These are phyloP conservation scores for Polypedilum pembai DNA, from an alignment of 1,140 invertebrate species.

Conservation along the genomic window DNA sequence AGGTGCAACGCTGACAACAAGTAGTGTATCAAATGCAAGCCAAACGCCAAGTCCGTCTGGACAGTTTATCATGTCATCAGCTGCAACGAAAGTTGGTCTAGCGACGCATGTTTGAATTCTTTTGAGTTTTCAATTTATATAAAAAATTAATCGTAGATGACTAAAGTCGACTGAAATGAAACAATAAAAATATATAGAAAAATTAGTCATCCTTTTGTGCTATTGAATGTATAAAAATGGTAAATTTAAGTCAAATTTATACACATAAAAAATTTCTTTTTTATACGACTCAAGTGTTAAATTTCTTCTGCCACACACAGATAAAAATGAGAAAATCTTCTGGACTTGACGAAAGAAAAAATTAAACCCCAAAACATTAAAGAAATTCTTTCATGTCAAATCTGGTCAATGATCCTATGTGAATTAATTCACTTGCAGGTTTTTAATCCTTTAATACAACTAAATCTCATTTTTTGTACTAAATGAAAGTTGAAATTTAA, in stretches of 20 bases:
- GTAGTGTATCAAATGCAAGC: slow-evolving; percentile 24
- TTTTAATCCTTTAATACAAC: too few species aligned
- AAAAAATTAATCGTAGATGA: background rate
- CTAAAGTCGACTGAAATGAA: background rate
- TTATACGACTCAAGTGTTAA: background rate
- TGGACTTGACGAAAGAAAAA: too few species aligned
- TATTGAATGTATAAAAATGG: background rate
- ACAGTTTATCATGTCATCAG: slow-evolving; percentile 40
- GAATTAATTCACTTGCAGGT: too few species aligned
- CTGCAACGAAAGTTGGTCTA: slow-evolving; percentile 41
- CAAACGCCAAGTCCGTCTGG: slow-evolving; percentile 41
- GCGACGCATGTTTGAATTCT: slow-evolving; percentile 41
- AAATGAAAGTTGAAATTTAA: too few species aligned
- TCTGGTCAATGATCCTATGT: too few species aligned
- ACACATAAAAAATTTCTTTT: background rate
- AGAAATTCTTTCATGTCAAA: too few species aligned
- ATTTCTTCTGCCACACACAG: too few species aligned
- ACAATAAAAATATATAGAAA: background rate
- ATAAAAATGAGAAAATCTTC: too few species aligned
- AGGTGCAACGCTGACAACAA: slow-evolving; percentile 10
- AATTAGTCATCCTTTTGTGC: background rate
- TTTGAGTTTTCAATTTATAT: background rate
- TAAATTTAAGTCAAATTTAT: background rate
- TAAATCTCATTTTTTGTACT: too few species aligned
- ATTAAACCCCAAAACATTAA: too few species aligned